phyloP scores from a whole-genome alignment of 2,797 vertebrate genomes.

The Crocidura indochinensis region DNA sequence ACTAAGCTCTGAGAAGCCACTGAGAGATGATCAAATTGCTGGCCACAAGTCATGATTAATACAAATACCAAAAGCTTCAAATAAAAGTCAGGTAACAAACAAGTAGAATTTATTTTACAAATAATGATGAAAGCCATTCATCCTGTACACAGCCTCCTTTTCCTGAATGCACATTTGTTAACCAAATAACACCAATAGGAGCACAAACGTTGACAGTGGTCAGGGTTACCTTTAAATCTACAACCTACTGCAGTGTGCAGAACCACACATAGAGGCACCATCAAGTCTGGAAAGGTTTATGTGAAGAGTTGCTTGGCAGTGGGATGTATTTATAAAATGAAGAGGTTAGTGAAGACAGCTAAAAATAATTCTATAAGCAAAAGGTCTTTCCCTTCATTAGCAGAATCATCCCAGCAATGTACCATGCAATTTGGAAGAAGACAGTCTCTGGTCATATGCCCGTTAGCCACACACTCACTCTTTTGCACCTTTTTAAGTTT shows the following conservation, averaged over 20 bases:
- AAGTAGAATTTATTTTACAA: not conserved
- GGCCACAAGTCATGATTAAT: slow-evolving; percentile 63
- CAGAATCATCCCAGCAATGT: not conserved
- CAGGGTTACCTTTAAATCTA: slow-evolving; percentile 10
- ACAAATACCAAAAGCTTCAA: not conserved
- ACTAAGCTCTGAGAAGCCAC: not conserved
- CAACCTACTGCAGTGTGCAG: not conserved
- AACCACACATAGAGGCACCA: too few species aligned
- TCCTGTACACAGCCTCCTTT: slow-evolving; percentile 46
- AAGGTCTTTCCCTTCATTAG: slow-evolving; percentile 14
- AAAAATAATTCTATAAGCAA: slow-evolving; percentile 69
- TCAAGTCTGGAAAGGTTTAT: not conserved
- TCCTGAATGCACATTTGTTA: slow-evolving; percentile 71
- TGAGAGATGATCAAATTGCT: not conserved
- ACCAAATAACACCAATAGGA: slow-evolving; percentile 54
- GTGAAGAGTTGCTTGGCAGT: slow-evolving; percentile 49
- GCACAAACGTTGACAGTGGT: slow-evolving; percentile 53
- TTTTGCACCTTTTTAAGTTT: slow-evolving; percentile 47
- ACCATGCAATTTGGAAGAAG: not conserved
- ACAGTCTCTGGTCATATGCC: slow-evolving; percentile 2
- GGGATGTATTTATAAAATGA: slow-evolving; percentile 71
- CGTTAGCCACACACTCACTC: not conserved
- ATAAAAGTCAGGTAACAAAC: not conserved
- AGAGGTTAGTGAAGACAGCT: slow-evolving; percentile 57
- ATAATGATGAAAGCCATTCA: slow-evolving; percentile 69